Evolutionary conservation across 1,140 invertebrate genomes (phyloP).

Genomic region (Metaphire vulgaris): DNA sequence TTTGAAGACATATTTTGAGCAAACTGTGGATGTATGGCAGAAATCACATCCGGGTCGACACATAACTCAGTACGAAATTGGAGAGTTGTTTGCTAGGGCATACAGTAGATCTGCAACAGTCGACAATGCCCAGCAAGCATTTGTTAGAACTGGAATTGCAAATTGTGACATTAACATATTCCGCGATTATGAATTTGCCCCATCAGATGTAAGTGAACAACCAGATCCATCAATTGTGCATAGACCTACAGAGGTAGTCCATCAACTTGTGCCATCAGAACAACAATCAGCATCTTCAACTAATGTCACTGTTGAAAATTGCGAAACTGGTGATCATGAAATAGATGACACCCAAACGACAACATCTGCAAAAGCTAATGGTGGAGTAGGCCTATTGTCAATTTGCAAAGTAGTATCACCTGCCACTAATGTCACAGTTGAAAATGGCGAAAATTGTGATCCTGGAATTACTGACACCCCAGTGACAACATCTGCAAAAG

Average conservation of each 20-base stretch:
- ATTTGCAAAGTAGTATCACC: too few relatives aligned
- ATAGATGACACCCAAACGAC: too few relatives aligned
- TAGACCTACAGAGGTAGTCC: not conserved
- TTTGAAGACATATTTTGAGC: constrained; percentile 43
- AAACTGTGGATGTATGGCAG: constrained; percentile 41
- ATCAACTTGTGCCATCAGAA: not conserved
- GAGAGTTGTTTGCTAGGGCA: constrained; percentile 38
- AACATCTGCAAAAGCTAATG: too few relatives aligned
- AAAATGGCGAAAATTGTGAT: not conserved
- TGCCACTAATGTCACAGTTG: not conserved
- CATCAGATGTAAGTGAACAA: not conserved
- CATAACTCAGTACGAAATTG: constrained; percentile 37
- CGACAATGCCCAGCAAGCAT: constrained; percentile 45
- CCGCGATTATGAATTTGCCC: not conserved
- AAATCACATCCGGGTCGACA: constrained; percentile 35
- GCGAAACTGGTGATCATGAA: too few relatives aligned
- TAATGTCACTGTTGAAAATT: not conserved
- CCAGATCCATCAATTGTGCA: not conserved
- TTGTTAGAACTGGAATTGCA: constrained; percentile 44
- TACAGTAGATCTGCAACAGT: constrained; percentile 44
- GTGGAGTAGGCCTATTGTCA: too few relatives aligned
- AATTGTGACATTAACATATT: constrained; percentile 26
- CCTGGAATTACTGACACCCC: not conserved
- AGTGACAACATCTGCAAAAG: not conserved
- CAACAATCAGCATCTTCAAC: not conserved